Conservation (phyloP, 2,113 vertebrate species). For the Mandrillus leucophaeus region DNA sequence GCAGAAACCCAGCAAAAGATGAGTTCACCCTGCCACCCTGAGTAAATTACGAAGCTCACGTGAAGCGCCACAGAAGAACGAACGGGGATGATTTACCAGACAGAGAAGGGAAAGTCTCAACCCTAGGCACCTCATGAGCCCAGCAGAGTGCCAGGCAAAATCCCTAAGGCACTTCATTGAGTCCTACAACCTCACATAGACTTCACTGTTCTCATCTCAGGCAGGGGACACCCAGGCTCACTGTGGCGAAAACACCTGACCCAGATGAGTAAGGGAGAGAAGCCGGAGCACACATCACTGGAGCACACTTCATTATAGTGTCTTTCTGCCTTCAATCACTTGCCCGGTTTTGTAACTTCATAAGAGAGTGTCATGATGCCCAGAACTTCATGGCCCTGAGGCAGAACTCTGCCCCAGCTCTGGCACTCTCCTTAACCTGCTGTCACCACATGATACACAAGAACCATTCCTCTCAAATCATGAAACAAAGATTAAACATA, state of each 20-base stretch:
- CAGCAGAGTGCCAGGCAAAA: not conserved
- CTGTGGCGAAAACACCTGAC: not conserved
- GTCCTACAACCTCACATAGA: not conserved
- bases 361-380: not conserved
- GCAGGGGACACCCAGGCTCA: not conserved
- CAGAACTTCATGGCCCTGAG: not conserved
- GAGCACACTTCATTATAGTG: not conserved
- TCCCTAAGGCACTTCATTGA: not conserved
- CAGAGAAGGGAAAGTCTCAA: not conserved
- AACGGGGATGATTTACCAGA: not conserved
- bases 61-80: not conserved
- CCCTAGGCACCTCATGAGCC: not conserved
- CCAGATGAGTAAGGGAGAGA: not conserved
- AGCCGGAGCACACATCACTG: not conserved
- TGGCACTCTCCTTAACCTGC: not conserved
- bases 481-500: not conserved
- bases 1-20: constrained; percentile 20
- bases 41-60: not conserved
- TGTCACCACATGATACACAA: not conserved
- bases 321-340: not conserved
- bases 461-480: not conserved
- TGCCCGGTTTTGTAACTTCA: not conserved
- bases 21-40: not conserved
- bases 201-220: not conserved
- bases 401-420: not conserved